Evolutionary conservation across 2,888 invertebrate genomes (phyloP), one percentile per base, ranked within the genome.

Genomic region (Drosophila tanythrix): DNA sequence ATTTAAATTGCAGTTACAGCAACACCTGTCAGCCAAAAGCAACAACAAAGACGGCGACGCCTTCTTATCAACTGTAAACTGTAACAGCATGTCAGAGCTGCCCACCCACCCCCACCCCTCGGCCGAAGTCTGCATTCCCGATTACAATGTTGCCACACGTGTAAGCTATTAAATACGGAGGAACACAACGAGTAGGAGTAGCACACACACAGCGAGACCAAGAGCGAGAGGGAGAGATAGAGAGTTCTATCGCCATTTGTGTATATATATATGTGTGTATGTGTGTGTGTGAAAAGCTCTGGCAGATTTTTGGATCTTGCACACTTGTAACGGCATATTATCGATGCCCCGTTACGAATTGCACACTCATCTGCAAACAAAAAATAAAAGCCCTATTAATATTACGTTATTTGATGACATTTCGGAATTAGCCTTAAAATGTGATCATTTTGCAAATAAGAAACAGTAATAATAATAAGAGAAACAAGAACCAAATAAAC

Each of bases 101-200:
- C 52, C 51, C 61, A 27, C 43, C 35, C 56, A 10, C 40, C 36
- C 10, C 58, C 25, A 25, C 53, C 15, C 31, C 57, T 53, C 33
- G 31, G 31, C 15, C 1, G 35, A 21, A 21, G 48, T 43, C 57
- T 25, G 27, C 63, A 38, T 29, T 43, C 13, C 57, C 51, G 57
- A 66, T 67, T 71, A 86, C 86, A 78, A 66, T 88, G 87, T 88
- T 78, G 66, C 56, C 66, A 70, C 83, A 83, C 89, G 83, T 83
- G 89, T 85, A 88, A 74, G 63, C 74, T 48, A 71, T 83, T 78
- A 74, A 83, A 86, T 77, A 71, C 79, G 68, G 66, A 67, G 62
- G 58, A 53, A 33, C 27, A 57, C 48, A 18, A 25, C n/a, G 18
- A 25, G n/a, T 13, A 31, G 21, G 46, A 43, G 40, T 10, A 21